Evolutionary conservation across 1,140 invertebrate species (phyloP), one percentile per base, ranked within the genome.

Genomic region (Olivierus martensii): DNA sequence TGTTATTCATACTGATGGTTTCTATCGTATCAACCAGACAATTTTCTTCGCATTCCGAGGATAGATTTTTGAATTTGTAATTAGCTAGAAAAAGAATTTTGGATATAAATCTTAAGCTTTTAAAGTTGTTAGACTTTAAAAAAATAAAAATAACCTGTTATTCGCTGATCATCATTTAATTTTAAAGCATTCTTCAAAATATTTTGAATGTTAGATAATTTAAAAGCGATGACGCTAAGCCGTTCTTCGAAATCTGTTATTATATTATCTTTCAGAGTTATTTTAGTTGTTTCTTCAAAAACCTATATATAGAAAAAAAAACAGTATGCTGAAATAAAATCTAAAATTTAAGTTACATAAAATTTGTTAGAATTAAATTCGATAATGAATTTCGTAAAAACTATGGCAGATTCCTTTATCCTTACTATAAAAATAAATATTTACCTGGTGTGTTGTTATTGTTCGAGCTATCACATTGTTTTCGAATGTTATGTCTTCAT

Each of bases 21-120:
- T 47, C 12, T 6, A 59, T 42, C 15, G 3, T 36, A 6, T 50
- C 18, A 28, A 59, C 48, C 12, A 37, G 4, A 18, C 57, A 55
- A 2, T 19, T 21, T n/a, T 35, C 6, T n/a, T 35, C 6, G 17
- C 57, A 55, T 14, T 43, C 35, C 11, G 55, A 59, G 3, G 11
- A 15, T 3, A 50, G 47, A 17, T 55, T 46, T 43, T 59, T 45
- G 51, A 59, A 59, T 14, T 38, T 11, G 4, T 52, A 28, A 14
- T 42, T 15, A 15, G 28, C 54, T 56, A 34, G 36, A 56, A 45
- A n/a, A n/a, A n/a, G n/a, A 15, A 44, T 45, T 45, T 9, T 11
- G 18, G 17, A 45, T 45, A 19, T 9, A 21, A 22, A 17, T 9
- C 12, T 18, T 11, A 38, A 36, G 6, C 18, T 19, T 19, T 17